These are phyloP conservation scores for Drosophila sp. DNA, from an alignment of 1,140 invertebrate species.

Conservation along the genomic window DNA sequence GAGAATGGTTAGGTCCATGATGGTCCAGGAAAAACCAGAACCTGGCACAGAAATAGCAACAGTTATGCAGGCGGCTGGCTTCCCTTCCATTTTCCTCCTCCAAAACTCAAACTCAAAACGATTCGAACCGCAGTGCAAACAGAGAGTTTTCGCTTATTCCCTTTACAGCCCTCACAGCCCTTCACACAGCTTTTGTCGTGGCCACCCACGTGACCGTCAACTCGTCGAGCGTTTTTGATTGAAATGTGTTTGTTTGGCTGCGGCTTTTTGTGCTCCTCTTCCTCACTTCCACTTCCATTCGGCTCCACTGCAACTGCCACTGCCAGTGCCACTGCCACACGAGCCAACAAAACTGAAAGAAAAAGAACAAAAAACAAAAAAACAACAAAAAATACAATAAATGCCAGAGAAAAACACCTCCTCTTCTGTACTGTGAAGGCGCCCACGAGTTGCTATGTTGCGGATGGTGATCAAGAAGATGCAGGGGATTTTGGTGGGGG, in stretches of 20 bases:
- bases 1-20: constrained; percentile 30
- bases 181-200: constrained; percentile 19
- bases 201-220: constrained; percentile 58
- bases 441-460: constrained; percentile 38
- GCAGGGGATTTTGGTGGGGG: background rate
- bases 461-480: constrained; percentile 10
- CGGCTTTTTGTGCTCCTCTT: constrained; percentile 40
- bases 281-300: background rate
- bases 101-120: background rate
- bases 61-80: constrained; percentile 43
- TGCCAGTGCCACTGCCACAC: background rate
- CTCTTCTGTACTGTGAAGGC: background rate
- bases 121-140: constrained; percentile 14
- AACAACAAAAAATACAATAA: constrained; percentile 55
- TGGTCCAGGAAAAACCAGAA: constrained; percentile 18
- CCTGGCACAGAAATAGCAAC: constrained; percentile 38
- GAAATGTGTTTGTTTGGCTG: constrained; percentile 79
- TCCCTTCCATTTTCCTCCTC: constrained; percentile 10
- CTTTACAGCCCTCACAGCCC: background rate
- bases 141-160: constrained; percentile 12
- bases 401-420: constrained; percentile 46
- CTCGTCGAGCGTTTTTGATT: constrained; percentile 68
- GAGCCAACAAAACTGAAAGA: background rate
- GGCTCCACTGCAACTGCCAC: background rate
- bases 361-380: constrained; percentile 16